phyloP scores from a whole-genome alignment of 2,888 invertebrate species.

The Rotaria macrura region DNA sequence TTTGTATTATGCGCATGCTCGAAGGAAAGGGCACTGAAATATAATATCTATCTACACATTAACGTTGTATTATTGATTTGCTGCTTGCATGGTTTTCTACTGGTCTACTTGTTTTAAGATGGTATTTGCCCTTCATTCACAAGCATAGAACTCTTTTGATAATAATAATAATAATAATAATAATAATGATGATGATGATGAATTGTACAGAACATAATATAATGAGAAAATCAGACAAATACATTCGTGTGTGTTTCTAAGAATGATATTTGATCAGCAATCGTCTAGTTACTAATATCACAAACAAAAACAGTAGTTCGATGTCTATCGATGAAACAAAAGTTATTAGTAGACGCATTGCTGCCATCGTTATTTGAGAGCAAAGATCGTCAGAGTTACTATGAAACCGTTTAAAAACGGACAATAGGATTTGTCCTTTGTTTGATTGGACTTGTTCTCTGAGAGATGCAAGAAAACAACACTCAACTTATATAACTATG shows the following conservation, averaged over 20 bases:
- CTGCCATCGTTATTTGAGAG: not conserved
- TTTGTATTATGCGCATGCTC: not conserved
- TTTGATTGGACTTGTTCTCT: not conserved
- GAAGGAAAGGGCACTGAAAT: not conserved
- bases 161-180: too few species aligned
- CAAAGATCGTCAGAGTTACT: not conserved
- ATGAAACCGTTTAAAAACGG: not conserved
- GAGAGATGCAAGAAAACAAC: not conserved
- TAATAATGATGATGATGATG: too few species aligned
- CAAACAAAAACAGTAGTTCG: not conserved
- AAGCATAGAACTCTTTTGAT: not conserved
- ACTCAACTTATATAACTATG: not conserved
- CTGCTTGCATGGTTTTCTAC: not conserved
- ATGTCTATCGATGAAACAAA: not conserved
- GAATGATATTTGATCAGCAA: not conserved
- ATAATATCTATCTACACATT: not conserved
- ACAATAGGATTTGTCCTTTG: not conserved
- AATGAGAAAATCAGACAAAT: not conserved
- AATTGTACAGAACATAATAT: not conserved
- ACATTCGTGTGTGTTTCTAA: not conserved
- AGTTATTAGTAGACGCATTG: not conserved
- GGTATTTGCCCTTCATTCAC: not conserved
- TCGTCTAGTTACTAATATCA: not conserved
- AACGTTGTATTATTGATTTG: slow-evolving; percentile 1
- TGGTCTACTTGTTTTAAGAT: not conserved